Evolutionary conservation across 2,797 vertebrate genomes (phyloP).

Genomic region (Perodicticus potto): DNA sequence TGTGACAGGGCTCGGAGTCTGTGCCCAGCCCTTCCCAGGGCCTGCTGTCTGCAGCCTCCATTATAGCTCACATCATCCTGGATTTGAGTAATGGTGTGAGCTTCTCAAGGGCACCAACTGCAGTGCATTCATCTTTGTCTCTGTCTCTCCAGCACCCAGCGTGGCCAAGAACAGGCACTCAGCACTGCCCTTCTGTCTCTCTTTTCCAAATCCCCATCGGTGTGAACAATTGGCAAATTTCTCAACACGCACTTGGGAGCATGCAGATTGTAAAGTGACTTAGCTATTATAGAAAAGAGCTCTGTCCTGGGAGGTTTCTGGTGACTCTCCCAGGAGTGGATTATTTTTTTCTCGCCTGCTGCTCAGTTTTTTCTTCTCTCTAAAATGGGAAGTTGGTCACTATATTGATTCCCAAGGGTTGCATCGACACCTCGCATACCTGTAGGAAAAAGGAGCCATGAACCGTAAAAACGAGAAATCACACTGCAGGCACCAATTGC

Average conservation of each 20-base stretch:
- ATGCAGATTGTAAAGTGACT: neutral
- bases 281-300: neutral
- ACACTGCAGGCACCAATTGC: neutral
- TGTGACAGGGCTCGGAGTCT: neutral
- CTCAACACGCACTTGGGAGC: neutral
- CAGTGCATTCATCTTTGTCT: neutral
- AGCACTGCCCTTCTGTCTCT: neutral
- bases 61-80: rapidly evolving
- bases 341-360: neutral
- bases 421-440: neutral
- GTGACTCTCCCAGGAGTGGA: neutral
- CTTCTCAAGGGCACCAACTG: neutral
- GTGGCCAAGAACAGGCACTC: neutral
- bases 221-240: neutral
- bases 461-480: neutral
- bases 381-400: neutral
- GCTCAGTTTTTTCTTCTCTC: neutral
- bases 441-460: neutral
- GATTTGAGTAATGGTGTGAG: neutral
- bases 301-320: neutral
- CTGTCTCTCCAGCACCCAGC: neutral
- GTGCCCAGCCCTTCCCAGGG: rapidly evolving
- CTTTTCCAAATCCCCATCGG: neutral
- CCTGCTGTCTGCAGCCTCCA: neutral
- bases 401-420: rapidly evolving